Evolutionary conservation across 2,888 invertebrate species (phyloP).

Genomic region (Cecidostiba fungosa): DNA sequence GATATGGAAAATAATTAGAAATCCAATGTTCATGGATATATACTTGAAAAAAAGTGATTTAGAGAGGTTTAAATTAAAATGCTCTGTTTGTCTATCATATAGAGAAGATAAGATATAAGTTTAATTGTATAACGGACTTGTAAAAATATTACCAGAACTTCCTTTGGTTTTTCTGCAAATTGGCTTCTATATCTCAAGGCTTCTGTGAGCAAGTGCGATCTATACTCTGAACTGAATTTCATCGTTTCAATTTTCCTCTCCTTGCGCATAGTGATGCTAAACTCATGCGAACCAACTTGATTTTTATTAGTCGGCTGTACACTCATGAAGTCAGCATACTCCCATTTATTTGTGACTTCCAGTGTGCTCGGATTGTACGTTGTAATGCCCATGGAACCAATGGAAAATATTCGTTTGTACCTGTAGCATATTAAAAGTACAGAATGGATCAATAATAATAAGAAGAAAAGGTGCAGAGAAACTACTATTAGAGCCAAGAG

Average conservation of each 20-base stretch:
- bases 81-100: conserved; percentile 24
- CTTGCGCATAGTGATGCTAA: conserved; percentile 92
- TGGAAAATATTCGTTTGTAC: conserved; percentile 98
- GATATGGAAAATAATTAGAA: not conserved
- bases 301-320: conserved; percentile 83
- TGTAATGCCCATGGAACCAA: conserved; percentile 96
- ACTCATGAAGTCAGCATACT: conserved; percentile 90
- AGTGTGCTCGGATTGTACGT: conserved; percentile 97
- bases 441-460: not conserved
- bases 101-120: not conserved
- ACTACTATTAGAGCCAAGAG: not conserved
- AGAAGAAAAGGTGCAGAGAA: not conserved
- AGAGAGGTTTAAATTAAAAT: not conserved
- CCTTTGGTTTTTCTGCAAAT: conserved; percentile 91
- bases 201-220: conserved; percentile 95
- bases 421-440: conserved; percentile 78
- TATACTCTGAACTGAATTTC: conserved; percentile 97
- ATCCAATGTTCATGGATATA: not conserved
- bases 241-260: conserved; percentile 96
- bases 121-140: not conserved
- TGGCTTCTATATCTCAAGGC: conserved; percentile 90
- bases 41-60: conserved; percentile 46
- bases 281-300: conserved; percentile 84
- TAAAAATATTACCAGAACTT: conserved; percentile 84
- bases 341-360: conserved; percentile 97